Percentiles rank a stretch among this genome's conserved stretches.
phyloP scores from a whole-genome alignment of 1,140 invertebrate genomes.

The Andrena cerasifolii region DNA sequence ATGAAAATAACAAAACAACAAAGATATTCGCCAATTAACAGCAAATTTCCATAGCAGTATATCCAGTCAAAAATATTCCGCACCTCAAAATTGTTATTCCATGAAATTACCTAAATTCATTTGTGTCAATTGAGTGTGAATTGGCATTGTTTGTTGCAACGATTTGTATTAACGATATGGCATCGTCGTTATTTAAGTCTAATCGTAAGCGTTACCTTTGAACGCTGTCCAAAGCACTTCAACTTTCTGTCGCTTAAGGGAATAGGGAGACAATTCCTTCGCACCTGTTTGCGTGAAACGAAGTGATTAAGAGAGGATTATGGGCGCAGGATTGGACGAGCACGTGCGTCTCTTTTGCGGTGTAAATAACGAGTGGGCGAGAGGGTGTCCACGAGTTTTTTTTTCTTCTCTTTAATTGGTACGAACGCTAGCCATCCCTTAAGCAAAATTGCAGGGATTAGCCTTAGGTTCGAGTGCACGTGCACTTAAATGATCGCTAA shows the following conservation, averaged over 20 bases:
- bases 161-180: too few species aligned
- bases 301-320: slow-evolving; percentile 49
- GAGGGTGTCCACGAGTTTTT: slow-evolving; percentile 64
- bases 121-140: too few species aligned
- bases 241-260: neutral
- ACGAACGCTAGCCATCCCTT: slow-evolving; percentile 64
- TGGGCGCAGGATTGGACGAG: slow-evolving; percentile 48
- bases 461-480: slow-evolving; percentile 74
- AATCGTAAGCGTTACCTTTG: too few species aligned
- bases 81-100: too few species aligned
- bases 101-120: too few species aligned
- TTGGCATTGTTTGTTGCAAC: too few species aligned
- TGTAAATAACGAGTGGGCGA: slow-evolving; percentile 60
- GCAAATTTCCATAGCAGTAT: too few species aligned
- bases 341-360: slow-evolving; percentile 71
- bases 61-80: too few species aligned
- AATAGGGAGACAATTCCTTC: slow-evolving; percentile 16
- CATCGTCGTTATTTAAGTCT: too few species aligned
- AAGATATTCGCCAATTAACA: too few species aligned
- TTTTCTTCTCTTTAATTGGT: slow-evolving; percentile 75
- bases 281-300: slow-evolving; percentile 59
- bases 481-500: slow-evolving; percentile 79
- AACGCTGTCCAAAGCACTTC: too few species aligned
- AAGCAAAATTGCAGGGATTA: slow-evolving; percentile 74
- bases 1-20: too few species aligned